Percentiles rank a stretch among this genome's conserved stretches.
phyloP scores from a whole-genome alignment of 2,797 vertebrate genomes.

The Enteromius trimaculatus region DNA sequence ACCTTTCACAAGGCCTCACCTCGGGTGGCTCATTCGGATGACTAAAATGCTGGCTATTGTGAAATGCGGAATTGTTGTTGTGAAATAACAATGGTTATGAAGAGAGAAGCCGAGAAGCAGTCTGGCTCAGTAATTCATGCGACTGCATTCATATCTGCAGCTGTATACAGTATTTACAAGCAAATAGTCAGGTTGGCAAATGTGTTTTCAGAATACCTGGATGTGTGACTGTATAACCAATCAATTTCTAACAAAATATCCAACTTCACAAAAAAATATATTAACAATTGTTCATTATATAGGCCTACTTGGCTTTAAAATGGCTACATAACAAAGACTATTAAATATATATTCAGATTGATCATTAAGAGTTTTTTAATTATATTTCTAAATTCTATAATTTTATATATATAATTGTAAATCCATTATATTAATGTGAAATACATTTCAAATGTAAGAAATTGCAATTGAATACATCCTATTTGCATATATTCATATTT shows the following conservation, averaged over 20 bases:
- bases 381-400: too few relatives aligned
- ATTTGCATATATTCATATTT: not conserved
- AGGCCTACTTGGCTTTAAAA: not conserved
- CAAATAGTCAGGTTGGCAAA: not conserved
- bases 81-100: not conserved
- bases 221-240: not conserved
- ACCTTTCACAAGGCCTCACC: slow-evolving; percentile 29
- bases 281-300: not conserved
- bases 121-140: not conserved
- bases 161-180: not conserved
- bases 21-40: slow-evolving; percentile 22
- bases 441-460: too few relatives aligned
- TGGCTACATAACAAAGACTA: too few relatives aligned
- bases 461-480: not conserved
- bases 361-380: too few relatives aligned
- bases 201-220: not conserved
- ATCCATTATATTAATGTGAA: too few relatives aligned
- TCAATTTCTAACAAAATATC: not conserved
- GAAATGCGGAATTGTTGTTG: not conserved
- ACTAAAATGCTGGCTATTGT: not conserved
- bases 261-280: not conserved
- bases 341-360: too few relatives aligned
- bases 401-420: too few relatives aligned
- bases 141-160: not conserved
- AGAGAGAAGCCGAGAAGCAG: not conserved